phyloP scores from a whole-genome alignment of 1,140 invertebrate species.

The Bombyx mori region DNA sequence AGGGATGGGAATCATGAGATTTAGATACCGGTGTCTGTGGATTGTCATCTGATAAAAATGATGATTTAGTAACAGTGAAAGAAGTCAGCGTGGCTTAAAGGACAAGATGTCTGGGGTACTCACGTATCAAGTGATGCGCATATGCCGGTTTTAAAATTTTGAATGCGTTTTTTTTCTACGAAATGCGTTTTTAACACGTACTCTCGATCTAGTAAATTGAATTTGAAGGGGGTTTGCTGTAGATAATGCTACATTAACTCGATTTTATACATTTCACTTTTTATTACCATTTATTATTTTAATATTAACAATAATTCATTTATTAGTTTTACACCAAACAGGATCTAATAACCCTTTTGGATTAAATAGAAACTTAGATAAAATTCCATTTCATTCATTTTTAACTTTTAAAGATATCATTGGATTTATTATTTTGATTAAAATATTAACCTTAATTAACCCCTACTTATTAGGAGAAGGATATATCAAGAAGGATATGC shows the following conservation, averaged over 20 bases:
- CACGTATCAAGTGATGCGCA: too few species aligned
- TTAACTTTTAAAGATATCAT: constrained; percentile 74
- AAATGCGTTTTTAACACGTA: too few species aligned
- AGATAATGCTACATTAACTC: constrained; percentile 4
- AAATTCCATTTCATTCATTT: constrained; percentile 75
- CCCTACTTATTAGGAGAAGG: constrained; percentile 70
- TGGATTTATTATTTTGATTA: constrained; percentile 71
- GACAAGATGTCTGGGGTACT: too few species aligned
- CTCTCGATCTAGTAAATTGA: background rate
- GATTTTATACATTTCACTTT: constrained; percentile 75
- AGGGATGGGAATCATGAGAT: too few species aligned
- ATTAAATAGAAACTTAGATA: constrained; percentile 73
- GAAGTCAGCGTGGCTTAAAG: too few species aligned
- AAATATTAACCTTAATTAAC: constrained; percentile 57
- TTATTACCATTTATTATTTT: constrained; percentile 75
- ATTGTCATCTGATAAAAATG: too few species aligned
- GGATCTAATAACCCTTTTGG: constrained; percentile 73
- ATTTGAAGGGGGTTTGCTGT: constrained; percentile 5
- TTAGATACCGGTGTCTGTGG: too few species aligned
- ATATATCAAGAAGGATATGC: too few species aligned
- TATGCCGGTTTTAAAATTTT: too few species aligned
- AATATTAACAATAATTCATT: constrained; percentile 12
- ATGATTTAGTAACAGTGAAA: too few species aligned
- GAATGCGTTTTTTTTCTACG: too few species aligned
- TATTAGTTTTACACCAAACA: constrained; percentile 14